These are phyloP conservation scores for Eutolmus rufibarbis DNA, from an alignment of 2,888 invertebrate genomes.

Conservation along the genomic window DNA sequence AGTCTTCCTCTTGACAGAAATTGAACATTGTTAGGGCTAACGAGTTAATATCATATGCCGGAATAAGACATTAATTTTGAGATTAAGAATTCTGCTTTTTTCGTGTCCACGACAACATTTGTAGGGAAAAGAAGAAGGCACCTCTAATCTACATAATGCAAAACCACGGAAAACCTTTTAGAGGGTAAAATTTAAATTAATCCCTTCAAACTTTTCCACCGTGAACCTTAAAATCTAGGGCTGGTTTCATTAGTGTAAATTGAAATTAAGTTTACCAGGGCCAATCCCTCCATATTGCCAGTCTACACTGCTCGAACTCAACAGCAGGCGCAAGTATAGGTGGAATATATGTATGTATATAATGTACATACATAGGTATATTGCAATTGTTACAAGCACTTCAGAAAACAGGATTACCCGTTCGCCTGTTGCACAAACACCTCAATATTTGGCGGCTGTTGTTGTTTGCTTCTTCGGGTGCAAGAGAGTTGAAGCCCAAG, in stretches of 20 bases:
- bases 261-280: conserved; percentile 32
- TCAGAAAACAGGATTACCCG: conserved; percentile 20
- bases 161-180: conserved; percentile 9
- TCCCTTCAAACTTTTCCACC: conserved; percentile 18
- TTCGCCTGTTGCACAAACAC: conserved; percentile 29
- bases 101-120: background rate
- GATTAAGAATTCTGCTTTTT: background rate
- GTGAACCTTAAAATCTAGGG: background rate
- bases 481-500: conserved; percentile 3
- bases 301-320: background rate
- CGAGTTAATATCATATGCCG: background rate
- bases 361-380: background rate
- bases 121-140: background rate
- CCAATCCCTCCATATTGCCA: conserved; percentile 34
- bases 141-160: background rate
- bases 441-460: background rate
- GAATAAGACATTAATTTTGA: background rate
- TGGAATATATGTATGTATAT: background rate
- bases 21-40: background rate
- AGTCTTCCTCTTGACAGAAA: background rate
- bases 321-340: background rate
- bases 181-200: conserved; percentile 36
- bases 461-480: conserved; percentile 17
- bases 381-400: conserved; percentile 12
- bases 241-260: conserved; percentile 37